phyloP scores from a whole-genome alignment of 2,113 vertebrate genomes.

The Melanerpes aurifrons region DNA sequence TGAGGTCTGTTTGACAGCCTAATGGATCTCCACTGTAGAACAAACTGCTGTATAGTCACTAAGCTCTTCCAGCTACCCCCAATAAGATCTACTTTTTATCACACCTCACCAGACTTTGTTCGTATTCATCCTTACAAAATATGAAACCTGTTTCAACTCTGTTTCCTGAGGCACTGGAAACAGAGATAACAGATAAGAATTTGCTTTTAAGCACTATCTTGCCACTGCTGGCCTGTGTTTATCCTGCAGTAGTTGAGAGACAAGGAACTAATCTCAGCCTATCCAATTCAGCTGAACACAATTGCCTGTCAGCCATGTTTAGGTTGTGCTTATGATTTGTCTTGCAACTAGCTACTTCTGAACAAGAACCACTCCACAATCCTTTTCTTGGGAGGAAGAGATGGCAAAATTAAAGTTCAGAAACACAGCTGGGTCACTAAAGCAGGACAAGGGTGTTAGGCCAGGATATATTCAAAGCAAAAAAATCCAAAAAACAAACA shows the following conservation, averaged over 20 bases:
- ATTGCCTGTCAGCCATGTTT: fast-evolving
- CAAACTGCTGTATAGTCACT: fast-evolving
- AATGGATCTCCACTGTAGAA: neutral
- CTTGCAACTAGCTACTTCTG: neutral
- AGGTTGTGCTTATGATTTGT: neutral
- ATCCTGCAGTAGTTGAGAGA: neutral
- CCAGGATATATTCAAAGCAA: neutral
- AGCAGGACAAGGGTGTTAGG: neutral
- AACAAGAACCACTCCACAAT: neutral
- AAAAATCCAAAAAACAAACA: neutral
- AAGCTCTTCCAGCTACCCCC: neutral
- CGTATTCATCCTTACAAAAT: neutral
- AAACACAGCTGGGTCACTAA: neutral
- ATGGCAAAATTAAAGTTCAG: neutral
- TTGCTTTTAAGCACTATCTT: constrained; percentile 7
- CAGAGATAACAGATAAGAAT: neutral
- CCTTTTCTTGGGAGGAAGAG: neutral
- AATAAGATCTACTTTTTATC: neutral
- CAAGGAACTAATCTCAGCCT: neutral
- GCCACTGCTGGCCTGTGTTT: neutral
- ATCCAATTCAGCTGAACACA: neutral
- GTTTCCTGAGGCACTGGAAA: neutral
- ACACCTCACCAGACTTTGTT: neutral
- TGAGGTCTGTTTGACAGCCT: neutral
- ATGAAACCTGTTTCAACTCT: neutral